Base-by-base conservation (phyloP, 2,797 vertebrate genomes). In the Channallabes apus region DNA sequence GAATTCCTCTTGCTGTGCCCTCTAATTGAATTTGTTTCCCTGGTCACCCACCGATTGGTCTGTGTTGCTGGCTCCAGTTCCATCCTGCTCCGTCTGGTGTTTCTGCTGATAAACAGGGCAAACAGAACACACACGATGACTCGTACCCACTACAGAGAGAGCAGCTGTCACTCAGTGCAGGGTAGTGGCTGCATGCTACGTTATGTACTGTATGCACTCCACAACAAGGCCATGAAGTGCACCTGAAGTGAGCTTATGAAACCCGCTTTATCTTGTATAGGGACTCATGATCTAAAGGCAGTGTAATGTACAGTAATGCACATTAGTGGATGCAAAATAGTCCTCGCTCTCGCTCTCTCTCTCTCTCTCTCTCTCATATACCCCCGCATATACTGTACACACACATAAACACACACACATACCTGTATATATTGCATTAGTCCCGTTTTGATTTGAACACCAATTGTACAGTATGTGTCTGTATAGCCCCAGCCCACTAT, bases 21-120 rank as follows among this genome's bases (percentile, higher is more conserved):
- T 87, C 81, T 84, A 88, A 87, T 88, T 87, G 75, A 83, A 91
- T 78, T 83, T 85, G 84, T 76, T 88, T 88, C 80, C 82, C 59
- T 83, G 58, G 75, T 77, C 81, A 84, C 88, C 87, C 79, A 88
- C 87, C 67, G 88, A 79, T 56, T 81, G 88, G 18, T 65, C 86
- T 86, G 86, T 82, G 89, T 85, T 85, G 87, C 92, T 93, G 92
- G 93, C 92, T 86, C 76, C 20, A 35, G 84, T 81, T 88, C 86
- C 83, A 38, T 88, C 65, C 54, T 87, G 85, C 80, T 85, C 94
- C 94, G 91, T 94, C 92, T 95, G 94, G 92, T 94, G 93, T 94
- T 94, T 94, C 93, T 92, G 86, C 90, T 91, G 86, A 87, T 67
- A 88, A 91, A 90, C 68, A 80, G 89, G 79, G 82, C 84, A 82